Conservation (phyloP, 2,888 invertebrate species). For the Tethea ocularis region DNA sequence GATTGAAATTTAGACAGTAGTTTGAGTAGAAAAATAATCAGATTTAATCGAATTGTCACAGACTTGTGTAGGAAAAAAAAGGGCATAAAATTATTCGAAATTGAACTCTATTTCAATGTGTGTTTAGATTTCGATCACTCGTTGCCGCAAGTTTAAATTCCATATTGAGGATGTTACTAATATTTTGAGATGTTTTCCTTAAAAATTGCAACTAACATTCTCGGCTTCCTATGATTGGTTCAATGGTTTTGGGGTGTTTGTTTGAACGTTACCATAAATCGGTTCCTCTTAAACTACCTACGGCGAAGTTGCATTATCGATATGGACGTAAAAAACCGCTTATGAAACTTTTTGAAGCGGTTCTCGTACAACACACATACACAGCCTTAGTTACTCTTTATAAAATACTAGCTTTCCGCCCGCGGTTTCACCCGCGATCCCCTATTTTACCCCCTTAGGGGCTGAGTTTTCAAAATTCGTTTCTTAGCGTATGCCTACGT, state of each 20-base stretch:
- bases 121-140: not conserved
- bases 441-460: too few relatives aligned
- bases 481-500: too few relatives aligned
- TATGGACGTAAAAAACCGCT: constrained; percentile 1
- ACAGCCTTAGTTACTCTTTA: not conserved
- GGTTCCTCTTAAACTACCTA: not conserved
- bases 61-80: not conserved
- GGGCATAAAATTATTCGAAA: not conserved
- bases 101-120: not conserved
- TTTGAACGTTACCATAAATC: constrained; percentile 14
- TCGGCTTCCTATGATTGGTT: constrained; percentile 66
- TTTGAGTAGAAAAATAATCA: too few relatives aligned
- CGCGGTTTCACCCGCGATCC: too few relatives aligned
- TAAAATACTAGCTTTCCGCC: not conserved
- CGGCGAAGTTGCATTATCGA: constrained; percentile 48
- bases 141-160: not conserved
- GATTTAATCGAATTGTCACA: too few relatives aligned
- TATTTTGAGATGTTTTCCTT: not conserved
- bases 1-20: too few relatives aligned
- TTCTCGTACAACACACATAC: not conserved
- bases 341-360: not conserved
- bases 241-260: constrained; percentile 44
- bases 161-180: not conserved
- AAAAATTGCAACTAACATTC: constrained; percentile 42
- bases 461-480: too few relatives aligned